Base-by-base conservation (phyloP, 1,140 invertebrate genomes). In the Camponotus pennsylvanicus region DNA sequence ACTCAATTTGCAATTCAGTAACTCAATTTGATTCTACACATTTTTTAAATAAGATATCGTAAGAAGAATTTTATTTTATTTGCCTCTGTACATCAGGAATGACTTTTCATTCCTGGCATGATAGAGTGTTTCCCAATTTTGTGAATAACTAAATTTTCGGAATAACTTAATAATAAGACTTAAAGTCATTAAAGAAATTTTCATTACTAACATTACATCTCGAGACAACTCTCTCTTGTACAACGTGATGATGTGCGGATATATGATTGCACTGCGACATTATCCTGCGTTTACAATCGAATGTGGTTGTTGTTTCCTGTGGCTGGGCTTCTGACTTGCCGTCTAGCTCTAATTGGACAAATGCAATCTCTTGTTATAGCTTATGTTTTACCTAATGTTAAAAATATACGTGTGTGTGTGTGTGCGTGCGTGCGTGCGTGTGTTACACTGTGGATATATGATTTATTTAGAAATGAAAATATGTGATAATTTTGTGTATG, bases 291-390 rank as follows among this genome's bases (percentile, higher is more conserved):
- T 94, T 94, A 94, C 88, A 95, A 94, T 93, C 93, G 92, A 93
- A 95, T 95, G 90, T 95, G 94, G 89, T 95, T 95, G 94, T 95
- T 95, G 94, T 95, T 95, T 92, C 94, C 94, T 78, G 92, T 91
- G 86, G 94, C 92, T 90, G 94, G 92, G 91, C 92, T 93, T 93
- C 94, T 92, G 86, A 94, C 92, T 84, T 95, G 94, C 86, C 95
- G 92, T 89, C 94, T 94, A 92, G 92, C 93, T 94, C 95, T 95
- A 88, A 90, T 93, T 80, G 64, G 92, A 94, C 92, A 94, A 66
- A 92, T 67, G 75, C 40, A 91, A 80, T 79, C 15, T 84, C 80
- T 89, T 13, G 79, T 87, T 89, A 89, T 75, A 57, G 49, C 27
- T 70, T 61, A 0, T 40, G 18, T 73, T 45, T 52, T 21, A 73